Conservation (phyloP, 2,797 vertebrate species). For the Halcyon badia region DNA sequence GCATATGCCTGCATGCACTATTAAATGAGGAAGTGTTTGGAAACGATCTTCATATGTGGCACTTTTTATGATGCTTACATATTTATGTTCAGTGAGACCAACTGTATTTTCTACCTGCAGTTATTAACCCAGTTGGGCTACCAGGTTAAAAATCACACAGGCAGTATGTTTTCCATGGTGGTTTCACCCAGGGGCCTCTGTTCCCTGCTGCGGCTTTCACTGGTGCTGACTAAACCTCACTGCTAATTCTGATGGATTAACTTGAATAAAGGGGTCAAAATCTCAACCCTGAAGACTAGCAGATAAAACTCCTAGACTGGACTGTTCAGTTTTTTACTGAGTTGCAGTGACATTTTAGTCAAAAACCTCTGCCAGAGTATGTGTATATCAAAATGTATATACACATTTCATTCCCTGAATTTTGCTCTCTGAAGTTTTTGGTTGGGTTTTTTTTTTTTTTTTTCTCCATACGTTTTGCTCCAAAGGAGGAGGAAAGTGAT, state of each 20-base stretch:
- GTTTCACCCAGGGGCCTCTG: background rate
- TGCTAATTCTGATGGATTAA: background rate
- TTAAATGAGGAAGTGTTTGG: background rate
- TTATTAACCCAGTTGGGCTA: background rate
- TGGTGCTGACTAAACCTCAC: background rate
- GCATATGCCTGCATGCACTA: fast-evolving
- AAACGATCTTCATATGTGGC: background rate
- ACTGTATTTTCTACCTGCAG: background rate
- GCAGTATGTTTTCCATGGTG: background rate
- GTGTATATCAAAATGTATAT: background rate
- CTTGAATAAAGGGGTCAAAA: background rate
- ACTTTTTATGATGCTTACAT: background rate
- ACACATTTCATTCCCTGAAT: background rate
- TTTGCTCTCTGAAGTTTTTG: background rate
- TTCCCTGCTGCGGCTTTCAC: background rate
- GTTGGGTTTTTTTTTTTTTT: too few species aligned
- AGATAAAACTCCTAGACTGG: background rate
- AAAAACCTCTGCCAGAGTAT: background rate
- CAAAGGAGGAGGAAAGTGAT: background rate
- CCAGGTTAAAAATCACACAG: background rate
- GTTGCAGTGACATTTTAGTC: background rate
- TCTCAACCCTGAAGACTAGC: background rate
- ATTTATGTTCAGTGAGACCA: background rate
- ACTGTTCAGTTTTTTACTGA: background rate
- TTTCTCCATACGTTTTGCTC: background rate